Conservation (phyloP, 2,888 invertebrate species). For the Rhodophaea formosa region DNA sequence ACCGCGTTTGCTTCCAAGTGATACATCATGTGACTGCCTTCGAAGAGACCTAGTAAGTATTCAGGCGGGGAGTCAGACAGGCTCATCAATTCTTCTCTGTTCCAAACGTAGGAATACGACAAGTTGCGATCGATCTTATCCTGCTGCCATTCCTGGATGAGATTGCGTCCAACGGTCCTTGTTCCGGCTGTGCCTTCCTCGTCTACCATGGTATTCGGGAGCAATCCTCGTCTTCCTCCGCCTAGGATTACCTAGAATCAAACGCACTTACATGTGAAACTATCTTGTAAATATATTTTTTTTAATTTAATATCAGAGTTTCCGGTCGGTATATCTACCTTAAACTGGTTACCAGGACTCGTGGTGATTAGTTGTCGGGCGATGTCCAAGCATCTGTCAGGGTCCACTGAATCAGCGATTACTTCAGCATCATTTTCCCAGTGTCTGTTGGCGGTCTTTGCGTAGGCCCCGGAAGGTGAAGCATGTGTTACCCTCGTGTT, state of each 20-base stretch:
- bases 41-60: constrained; percentile 33
- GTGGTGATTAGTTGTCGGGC: constrained; percentile 84
- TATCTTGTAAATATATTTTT: too few species aligned
- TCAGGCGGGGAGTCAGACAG: constrained; percentile 21
- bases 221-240: constrained; percentile 85
- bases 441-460: constrained; percentile 83
- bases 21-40: constrained; percentile 70
- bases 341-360: constrained; percentile 83
- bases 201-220: constrained; percentile 74
- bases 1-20: constrained; percentile 74
- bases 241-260: constrained; percentile 84
- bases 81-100: constrained; percentile 76
- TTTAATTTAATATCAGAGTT: too few species aligned
- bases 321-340: constrained; percentile 65
- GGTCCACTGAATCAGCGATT: constrained; percentile 53
- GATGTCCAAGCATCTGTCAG: constrained; percentile 83
- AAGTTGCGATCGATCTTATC: constrained; percentile 3
- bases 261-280: background rate
- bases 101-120: constrained; percentile 76
- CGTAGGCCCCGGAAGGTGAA: constrained; percentile 85
- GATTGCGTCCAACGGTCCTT: constrained; percentile 81
- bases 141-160: constrained; percentile 84
- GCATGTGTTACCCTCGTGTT: constrained; percentile 89
- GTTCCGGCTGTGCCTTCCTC: constrained; percentile 67
- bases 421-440: constrained; percentile 86